Conservation (phyloP, 2,113 vertebrate genomes). For the Electrona antarctica region DNA sequence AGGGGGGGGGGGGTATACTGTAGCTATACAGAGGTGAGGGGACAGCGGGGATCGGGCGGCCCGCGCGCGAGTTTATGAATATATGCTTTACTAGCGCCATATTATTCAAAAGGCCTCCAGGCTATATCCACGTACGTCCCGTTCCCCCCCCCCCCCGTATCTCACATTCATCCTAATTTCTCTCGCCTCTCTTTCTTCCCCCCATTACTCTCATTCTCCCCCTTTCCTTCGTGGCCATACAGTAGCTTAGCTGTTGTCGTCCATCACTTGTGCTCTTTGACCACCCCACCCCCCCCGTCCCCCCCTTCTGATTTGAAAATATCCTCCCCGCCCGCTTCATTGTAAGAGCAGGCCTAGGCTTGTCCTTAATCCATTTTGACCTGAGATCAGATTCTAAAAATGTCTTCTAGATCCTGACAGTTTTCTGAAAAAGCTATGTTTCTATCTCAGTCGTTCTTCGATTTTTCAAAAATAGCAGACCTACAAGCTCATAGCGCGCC, state of each 20-base stretch:
- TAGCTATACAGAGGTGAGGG: constrained; percentile 23
- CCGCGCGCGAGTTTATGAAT: constrained; percentile 58
- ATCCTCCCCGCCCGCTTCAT: too few species aligned
- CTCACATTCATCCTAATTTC: constrained; percentile 19
- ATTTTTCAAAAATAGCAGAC: too few species aligned
- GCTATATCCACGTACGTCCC: constrained; percentile 55
- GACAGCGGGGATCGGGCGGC: constrained; percentile 17
- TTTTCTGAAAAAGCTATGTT: too few species aligned
- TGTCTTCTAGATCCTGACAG: too few species aligned
- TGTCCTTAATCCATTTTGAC: too few species aligned
- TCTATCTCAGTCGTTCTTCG: too few species aligned
- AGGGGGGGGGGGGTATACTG: constrained; percentile 27
- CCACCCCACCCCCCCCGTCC: too few species aligned
- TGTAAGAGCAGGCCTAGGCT: too few species aligned
- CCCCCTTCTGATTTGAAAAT: too few species aligned
- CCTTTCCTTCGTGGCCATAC: background rate
- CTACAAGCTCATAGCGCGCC: too few species aligned
- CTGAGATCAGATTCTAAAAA: too few species aligned
- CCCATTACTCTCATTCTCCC: constrained; percentile 47
- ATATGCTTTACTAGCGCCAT: constrained; percentile 59
- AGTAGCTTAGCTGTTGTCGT: background rate
- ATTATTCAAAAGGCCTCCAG: constrained; percentile 69
- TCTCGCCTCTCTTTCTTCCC: constrained; percentile 7
- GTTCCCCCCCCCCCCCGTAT: constrained; percentile 34
- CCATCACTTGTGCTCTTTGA: constrained; percentile 14